These are phyloP conservation scores for Molossus molossus DNA, from an alignment of 2,797 vertebrate species.

Conservation along the genomic window DNA sequence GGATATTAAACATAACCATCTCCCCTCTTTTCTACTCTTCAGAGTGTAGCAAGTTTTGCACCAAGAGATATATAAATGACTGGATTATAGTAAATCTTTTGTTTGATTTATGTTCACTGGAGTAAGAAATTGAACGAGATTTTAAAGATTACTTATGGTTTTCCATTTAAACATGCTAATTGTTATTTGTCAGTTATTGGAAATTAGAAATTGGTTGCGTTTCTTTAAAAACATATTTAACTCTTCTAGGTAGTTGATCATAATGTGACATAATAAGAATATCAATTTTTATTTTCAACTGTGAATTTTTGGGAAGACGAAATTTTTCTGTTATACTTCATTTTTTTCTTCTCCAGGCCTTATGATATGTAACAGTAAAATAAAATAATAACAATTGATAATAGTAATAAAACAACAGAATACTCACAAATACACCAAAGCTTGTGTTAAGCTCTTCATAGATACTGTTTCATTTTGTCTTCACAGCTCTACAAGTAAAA, in stretches of 20 bases:
- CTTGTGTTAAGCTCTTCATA: background rate
- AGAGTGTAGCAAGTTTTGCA: background rate
- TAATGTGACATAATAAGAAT: background rate
- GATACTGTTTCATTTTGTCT: constrained; percentile 19
- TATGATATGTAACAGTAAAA: constrained; percentile 29
- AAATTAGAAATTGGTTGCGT: background rate
- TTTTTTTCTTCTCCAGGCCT: background rate
- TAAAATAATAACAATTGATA: background rate
- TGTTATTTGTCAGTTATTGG: background rate
- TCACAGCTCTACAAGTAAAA: background rate
- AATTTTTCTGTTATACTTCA: background rate
- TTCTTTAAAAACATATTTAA: constrained; percentile 37
- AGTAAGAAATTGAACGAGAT: background rate
- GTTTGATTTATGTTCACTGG: background rate
- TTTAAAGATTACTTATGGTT: constrained; percentile 21
- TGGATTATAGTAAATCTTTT: constrained; percentile 52
- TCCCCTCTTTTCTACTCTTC: background rate
- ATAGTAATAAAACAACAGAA: background rate
- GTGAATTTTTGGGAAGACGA: constrained; percentile 4
- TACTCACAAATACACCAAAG: background rate
- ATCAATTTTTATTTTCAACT: constrained; percentile 40
- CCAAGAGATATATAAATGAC: background rate
- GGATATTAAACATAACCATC: background rate
- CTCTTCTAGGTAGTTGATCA: background rate
- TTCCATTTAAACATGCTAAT: background rate